Conservation (phyloP, 2,797 vertebrate species). For the Ambastaia sidthimunki region DNA sequence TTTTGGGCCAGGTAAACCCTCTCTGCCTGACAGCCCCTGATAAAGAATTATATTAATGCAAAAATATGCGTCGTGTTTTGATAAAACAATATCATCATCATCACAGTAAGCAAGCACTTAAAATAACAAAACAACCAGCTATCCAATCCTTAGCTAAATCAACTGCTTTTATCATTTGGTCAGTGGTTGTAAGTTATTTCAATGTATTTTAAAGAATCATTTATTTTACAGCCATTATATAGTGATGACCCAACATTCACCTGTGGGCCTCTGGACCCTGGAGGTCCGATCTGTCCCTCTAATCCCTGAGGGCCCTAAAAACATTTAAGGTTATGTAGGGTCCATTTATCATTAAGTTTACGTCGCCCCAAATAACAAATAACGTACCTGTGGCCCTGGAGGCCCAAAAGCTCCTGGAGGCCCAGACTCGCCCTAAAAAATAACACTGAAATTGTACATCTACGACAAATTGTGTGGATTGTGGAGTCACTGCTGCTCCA, state of each 20-base stretch:
- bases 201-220: not conserved
- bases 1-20: slow-evolving; percentile 80
- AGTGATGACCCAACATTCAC: slow-evolving; percentile 66
- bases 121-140: not conserved
- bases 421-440: slow-evolving; percentile 83
- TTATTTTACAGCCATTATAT: not conserved
- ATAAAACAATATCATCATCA: not conserved
- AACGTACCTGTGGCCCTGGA: slow-evolving; percentile 80
- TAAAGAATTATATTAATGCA: slow-evolving; percentile 48
- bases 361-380: not conserved
- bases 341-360: slow-evolving; percentile 14
- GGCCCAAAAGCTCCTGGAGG: slow-evolving; percentile 77
- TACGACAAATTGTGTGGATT: not conserved
- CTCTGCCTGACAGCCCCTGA: slow-evolving; percentile 79
- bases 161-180: not conserved
- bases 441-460: not conserved
- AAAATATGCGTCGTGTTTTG: not conserved
- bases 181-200: not conserved
- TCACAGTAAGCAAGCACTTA: not conserved
- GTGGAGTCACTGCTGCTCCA: not conserved
- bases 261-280: slow-evolving; percentile 79
- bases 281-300: slow-evolving; percentile 80
- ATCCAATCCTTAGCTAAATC: not conserved
- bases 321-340: slow-evolving; percentile 32
- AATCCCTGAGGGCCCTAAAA: slow-evolving; percentile 83